Conservation (phyloP, 2,888 invertebrate species). For the Melipona bicolor region DNA sequence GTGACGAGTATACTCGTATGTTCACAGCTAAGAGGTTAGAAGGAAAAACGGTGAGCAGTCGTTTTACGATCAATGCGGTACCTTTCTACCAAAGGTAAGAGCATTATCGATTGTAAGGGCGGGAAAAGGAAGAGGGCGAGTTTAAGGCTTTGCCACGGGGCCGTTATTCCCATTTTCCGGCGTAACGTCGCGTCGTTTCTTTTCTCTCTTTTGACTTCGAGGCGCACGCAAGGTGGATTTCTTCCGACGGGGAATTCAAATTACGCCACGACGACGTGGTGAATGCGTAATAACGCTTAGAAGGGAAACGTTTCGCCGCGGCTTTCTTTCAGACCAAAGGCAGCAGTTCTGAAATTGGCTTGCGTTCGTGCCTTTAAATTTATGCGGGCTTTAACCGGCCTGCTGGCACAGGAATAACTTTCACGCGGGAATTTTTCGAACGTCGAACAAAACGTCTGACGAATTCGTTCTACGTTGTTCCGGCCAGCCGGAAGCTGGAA, state of each 20-base stretch:
- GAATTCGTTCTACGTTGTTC: too few species aligned
- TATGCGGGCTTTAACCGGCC: neutral
- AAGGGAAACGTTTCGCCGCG: neutral
- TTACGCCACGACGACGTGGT: neutral
- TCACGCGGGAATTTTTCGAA: too few species aligned
- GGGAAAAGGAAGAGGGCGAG: neutral
- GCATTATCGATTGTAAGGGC: slow-evolving; percentile 38
- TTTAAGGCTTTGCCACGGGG: neutral
- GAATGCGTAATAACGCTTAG: neutral
- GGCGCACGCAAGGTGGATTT: neutral
- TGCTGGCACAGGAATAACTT: neutral
- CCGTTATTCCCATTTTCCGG: neutral
- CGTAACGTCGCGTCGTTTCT: neutral
- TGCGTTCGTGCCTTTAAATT: neutral
- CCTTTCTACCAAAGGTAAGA: too few species aligned
- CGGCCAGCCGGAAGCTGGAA: too few species aligned
- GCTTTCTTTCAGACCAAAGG: neutral
- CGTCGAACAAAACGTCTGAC: too few species aligned
- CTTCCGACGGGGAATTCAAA: neutral
- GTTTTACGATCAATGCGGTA: slow-evolving; percentile 32
- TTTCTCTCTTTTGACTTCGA: neutral
- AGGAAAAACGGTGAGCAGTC: too few species aligned
- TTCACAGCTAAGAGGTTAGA: too few species aligned
- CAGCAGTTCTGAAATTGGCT: neutral
- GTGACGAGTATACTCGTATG: too few species aligned